Conservation (phyloP, 1,140 invertebrate species). For the Colletes gigas region DNA sequence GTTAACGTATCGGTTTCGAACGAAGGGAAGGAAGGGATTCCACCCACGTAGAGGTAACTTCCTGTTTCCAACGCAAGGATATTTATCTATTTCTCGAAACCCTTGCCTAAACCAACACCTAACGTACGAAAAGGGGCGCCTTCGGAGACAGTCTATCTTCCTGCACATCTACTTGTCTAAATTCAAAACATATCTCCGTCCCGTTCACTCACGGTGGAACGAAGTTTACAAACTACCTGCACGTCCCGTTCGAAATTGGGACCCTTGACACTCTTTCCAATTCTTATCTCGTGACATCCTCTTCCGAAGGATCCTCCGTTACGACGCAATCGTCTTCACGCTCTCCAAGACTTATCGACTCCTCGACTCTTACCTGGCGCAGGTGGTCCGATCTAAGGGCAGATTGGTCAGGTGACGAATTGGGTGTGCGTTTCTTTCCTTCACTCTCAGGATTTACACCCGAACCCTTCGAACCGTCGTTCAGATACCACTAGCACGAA, state of each 20-base stretch:
- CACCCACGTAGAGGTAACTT: conserved; percentile 68
- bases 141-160: conserved; percentile 63
- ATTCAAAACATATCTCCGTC: conserved; percentile 52
- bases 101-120: conserved; percentile 72
- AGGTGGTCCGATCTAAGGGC: conserved; percentile 45
- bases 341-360: conserved; percentile 55
- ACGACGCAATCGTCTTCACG: conserved; percentile 53
- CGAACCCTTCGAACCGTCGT: not conserved
- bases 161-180: conserved; percentile 62
- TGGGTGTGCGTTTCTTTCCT: conserved; percentile 11
- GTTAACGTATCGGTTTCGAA: conserved; percentile 35
- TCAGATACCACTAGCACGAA: not conserved
- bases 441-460: conserved; percentile 1
- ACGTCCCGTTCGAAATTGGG: conserved; percentile 36
- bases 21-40: conserved; percentile 56
- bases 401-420: conserved; percentile 40
- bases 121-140: conserved; percentile 67
- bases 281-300: conserved; percentile 61
- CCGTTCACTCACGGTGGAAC: conserved; percentile 3
- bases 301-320: conserved; percentile 52
- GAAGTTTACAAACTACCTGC: conserved; percentile 58
- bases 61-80: conserved; percentile 67
- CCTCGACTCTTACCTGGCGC: conserved; percentile 50
- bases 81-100: conserved; percentile 72
- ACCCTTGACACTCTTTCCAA: conserved; percentile 39